Base-by-base conservation (phyloP, 2,113 vertebrate species). In the Chascanopsetta lugubris region DNA sequence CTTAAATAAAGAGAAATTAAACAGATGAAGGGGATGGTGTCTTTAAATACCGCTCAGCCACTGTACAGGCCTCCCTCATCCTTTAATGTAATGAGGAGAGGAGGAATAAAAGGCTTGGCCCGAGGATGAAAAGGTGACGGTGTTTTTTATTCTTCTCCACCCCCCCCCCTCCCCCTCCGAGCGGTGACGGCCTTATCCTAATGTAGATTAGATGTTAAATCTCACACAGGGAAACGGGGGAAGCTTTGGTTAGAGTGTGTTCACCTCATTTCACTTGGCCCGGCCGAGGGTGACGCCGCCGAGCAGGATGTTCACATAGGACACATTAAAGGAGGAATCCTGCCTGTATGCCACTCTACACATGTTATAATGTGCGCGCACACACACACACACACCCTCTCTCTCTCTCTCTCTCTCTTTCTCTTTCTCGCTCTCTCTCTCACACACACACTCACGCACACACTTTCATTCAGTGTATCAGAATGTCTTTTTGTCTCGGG, bases 71-170 rank as follows among this genome's bases (percentile, higher is more conserved):
- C 42, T 72, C 71, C 73, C 84, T 89, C 85, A 89, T 88, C 88
- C 86, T 91, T 89, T 90, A 90, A 91, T 89, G 90, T 89, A 88
- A 90, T 89, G 88, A 88, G 77, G 80, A 72, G 82, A 89, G 82
- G 68, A 29, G 67, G 86, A 85, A 74, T 81, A 80, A 87, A 88
- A 79, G 82, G 85, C 71, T 83, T 77, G 80, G 73, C 72, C 77
- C 74, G 13, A 72, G 86, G 86, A 90, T 89, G 78, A 87, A 91
- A 88, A 90, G 85, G 90, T 89, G 90, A 89, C 63, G 77, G 21
- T 6, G 26, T 51, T 82, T 86, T 76, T 72, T 56, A 46, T 53
- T 82, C 56, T 65, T 79, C 63, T 50, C 68, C 63, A 77, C 74
- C 77, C 72, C 66, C 7, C 11, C 75, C 75, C 62, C 77, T 77